A percentile compares a stretch with the other conserved stretches of the same genome.
Evolutionary conservation across 1,140 invertebrate species (phyloP).

Genomic region (Prorops nasuta): DNA sequence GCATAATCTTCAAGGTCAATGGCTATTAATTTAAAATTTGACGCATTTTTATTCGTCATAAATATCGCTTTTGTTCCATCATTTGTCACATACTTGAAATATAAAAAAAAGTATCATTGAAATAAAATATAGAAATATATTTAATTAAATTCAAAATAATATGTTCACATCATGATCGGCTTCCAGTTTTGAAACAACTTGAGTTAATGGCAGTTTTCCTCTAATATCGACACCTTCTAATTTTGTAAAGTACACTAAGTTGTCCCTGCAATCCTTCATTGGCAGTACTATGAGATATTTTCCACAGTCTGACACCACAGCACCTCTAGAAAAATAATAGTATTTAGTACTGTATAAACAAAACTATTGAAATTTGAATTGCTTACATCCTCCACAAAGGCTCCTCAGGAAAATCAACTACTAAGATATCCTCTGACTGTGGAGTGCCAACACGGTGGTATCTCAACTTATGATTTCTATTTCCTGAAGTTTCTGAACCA

Average conservation of each 20-base stretch:
- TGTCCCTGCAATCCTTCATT: constrained; percentile 83
- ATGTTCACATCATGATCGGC: constrained; percentile 86
- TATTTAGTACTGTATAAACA: constrained; percentile 13
- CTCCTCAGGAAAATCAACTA: constrained; percentile 88
- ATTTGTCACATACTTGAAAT: constrained; percentile 85
- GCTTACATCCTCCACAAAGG: constrained; percentile 90
- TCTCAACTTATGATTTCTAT: constrained; percentile 89
- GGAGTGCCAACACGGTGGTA: constrained; percentile 87
- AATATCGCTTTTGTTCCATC: constrained; percentile 81
- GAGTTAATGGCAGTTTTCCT: constrained; percentile 66
- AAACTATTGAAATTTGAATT: background rate
- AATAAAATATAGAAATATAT: constrained; percentile 7
- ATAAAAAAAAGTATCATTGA: no score
- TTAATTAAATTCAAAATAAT: constrained; percentile 5
- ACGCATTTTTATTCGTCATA: constrained; percentile 90
- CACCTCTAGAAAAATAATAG: constrained; percentile 58
- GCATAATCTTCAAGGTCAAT: constrained; percentile 83
- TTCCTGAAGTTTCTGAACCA: constrained; percentile 86
- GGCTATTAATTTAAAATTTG: constrained; percentile 84
- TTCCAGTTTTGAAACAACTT: constrained; percentile 87
- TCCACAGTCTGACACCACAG: constrained; percentile 86
- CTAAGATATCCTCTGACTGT: constrained; percentile 85
- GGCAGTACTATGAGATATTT: constrained; percentile 81
- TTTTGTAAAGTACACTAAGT: constrained; percentile 81
- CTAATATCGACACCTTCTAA: constrained; percentile 63